Evolutionary conservation across 2,113 vertebrate genomes (phyloP), one percentile per base, ranked within the genome.

Genomic region (Chloropsis cyanopogon): DNA sequence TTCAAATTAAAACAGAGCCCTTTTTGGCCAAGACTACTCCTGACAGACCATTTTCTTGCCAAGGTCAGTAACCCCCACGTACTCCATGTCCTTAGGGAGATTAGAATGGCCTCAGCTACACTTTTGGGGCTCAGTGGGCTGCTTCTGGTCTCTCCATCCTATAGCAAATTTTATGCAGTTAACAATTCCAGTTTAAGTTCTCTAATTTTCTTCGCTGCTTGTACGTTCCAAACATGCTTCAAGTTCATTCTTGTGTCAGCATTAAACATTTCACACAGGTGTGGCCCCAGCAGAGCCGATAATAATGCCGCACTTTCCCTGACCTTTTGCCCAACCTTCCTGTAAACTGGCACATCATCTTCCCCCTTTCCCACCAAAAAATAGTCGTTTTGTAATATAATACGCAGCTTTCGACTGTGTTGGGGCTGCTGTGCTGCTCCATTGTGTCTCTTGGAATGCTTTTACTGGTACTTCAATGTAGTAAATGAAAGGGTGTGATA

Each of bases 221-320:
- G 28, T 77, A 91, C 25, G 33, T 96, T 96, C 88, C 93, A 93
- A 97, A 91, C 20, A 61, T 49, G 71, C 53, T 95, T 98, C 98
- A 98, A 98, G 98, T 98, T 97, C 42, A 26, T 97, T 97, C 98
- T 98, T 98, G 97, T 97, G 94, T 94, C 96, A 91, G 96, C 83
- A 72, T 88, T 96, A 93, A 96, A 95, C 93, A 83, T 97, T 96
- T 92, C 72, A 78, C 93, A 96, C 90, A 97, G 97, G 97, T 96
- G 97, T 97, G 97, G 97, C 96, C 91, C 83, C 93, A 31, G 92
- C 91, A 95, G 91, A 97, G 91, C 88, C 47, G 70, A 96, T 98
- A 97, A 97, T 97, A 96, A 97, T 96, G 95, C 79, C 77, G 80
- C 95, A 97, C 98, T 98, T 98, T 98, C 97, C 93, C 92, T 98